phyloP scores from a whole-genome alignment of 2,888 invertebrate species.

The Phragmatobia fuliginosa region DNA sequence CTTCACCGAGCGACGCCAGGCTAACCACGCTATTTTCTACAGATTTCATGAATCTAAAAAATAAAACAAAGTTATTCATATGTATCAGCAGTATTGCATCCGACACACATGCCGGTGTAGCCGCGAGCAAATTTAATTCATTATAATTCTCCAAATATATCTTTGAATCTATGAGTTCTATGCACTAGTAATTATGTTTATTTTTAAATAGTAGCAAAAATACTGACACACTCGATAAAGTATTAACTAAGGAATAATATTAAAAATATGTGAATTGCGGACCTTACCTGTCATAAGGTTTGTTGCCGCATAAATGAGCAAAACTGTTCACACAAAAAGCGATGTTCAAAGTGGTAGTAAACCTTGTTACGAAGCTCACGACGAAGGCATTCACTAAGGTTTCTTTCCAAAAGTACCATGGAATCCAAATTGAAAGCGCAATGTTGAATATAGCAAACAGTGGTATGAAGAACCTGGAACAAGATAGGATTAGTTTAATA shows the following conservation, averaged over 20 bases:
- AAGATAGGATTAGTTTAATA: slow-evolving; percentile 12
- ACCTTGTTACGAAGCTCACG: slow-evolving; percentile 94
- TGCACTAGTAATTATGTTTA: no score
- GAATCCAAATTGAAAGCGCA: slow-evolving; percentile 90
- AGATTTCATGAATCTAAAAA: slow-evolving; percentile 89
- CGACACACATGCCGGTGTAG: no score
- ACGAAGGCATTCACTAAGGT: slow-evolving; percentile 92
- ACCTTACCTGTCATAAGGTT: slow-evolving; percentile 94
- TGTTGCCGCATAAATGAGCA: slow-evolving; percentile 97
- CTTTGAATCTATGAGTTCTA: no score
- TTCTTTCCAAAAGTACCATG: slow-evolving; percentile 95
- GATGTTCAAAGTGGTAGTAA: slow-evolving; percentile 94
- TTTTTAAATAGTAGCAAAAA: no score
- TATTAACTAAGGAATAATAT: no score
- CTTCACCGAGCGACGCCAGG: slow-evolving; percentile 92
- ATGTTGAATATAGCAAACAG: slow-evolving; percentile 90
- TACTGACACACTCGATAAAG: no score
- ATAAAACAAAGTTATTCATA: neutral
- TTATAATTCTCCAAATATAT: no score
- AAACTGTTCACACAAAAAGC: slow-evolving; percentile 98
- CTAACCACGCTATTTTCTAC: slow-evolving; percentile 91
- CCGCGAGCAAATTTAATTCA: no score
- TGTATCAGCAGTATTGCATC: neutral
- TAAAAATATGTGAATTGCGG: neutral
- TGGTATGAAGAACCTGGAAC: slow-evolving; percentile 89